Conservation (phyloP, 2,888 invertebrate species). For the Mimachlamys varia region DNA sequence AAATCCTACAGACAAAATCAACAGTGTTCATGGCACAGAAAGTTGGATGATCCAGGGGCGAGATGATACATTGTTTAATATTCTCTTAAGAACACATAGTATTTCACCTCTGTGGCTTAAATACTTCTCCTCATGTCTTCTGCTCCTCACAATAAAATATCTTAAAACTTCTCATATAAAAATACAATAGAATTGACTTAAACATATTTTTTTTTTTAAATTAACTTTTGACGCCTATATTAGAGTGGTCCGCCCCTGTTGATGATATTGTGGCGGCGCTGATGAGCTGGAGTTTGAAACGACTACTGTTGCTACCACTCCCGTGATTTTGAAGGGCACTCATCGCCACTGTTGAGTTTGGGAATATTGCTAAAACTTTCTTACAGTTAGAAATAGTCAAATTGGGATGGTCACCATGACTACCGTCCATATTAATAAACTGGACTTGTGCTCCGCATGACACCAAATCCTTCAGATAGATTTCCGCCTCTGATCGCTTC, state of each 20-base stretch:
- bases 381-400: conserved; percentile 57
- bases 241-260: conserved; percentile 15
- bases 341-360: conserved; percentile 52
- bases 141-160: conserved; percentile 55
- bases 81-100: neutral
- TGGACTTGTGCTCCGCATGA: conserved; percentile 57
- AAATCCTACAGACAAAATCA: neutral
- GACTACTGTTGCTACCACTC: conserved; percentile 42
- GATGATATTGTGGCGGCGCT: neutral
- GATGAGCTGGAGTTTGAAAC: neutral
- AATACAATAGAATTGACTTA: conserved; percentile 53
- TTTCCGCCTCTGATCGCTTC: conserved; percentile 56
- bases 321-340: conserved; percentile 55
- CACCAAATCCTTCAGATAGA: conserved; percentile 57
- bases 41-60: neutral
- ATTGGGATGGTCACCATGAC: conserved; percentile 51
- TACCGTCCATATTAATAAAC: conserved; percentile 52
- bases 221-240: conserved; percentile 28
- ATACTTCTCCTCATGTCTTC: neutral
- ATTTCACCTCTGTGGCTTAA: conserved; percentile 9
- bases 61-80: neutral
- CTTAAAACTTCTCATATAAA: conserved; percentile 59
- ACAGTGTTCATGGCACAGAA: conserved; percentile 12
- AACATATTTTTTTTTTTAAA: conserved; percentile 44
- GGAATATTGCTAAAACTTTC: conserved; percentile 59